Evolutionary conservation across 2,113 vertebrate species (phyloP).

Genomic region (Macroglossus sobrinus): DNA sequence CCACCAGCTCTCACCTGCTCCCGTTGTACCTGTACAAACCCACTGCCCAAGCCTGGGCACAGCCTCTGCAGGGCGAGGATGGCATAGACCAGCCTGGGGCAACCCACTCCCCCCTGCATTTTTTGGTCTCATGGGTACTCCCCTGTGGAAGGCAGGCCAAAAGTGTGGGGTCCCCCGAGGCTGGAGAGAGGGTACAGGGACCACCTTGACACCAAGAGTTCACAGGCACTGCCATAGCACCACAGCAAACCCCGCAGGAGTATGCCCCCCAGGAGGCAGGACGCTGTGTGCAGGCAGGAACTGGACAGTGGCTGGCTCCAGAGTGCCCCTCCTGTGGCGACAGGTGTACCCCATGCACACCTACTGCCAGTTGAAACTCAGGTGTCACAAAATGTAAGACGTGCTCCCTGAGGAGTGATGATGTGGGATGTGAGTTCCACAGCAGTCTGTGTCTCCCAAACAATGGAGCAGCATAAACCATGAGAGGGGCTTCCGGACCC

Average conservation of each 20-base stretch:
- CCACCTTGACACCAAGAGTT: neutral
- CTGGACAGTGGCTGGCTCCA: neutral
- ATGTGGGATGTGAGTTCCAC: neutral
- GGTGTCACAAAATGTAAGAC: neutral
- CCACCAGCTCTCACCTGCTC: neutral
- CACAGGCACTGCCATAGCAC: neutral
- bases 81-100: neutral
- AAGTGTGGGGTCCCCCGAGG: accelerated
- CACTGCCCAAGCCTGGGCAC: accelerated
- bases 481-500: neutral
- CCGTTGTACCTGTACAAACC: neutral
- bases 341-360: neutral
- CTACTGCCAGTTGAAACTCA: neutral
- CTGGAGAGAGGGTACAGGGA: neutral
- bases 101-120: too few species aligned
- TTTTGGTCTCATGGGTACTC: neutral
- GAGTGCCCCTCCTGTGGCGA: neutral
- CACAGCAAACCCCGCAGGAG: neutral
- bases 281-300: neutral
- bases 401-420: neutral
- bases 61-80: accelerated
- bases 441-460: neutral
- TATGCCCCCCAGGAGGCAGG: neutral
- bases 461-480: neutral
- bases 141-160: neutral